These are phyloP conservation scores for Collichthys lucidus DNA, from an alignment of 2,113 vertebrate genomes.

Conservation along the genomic window DNA sequence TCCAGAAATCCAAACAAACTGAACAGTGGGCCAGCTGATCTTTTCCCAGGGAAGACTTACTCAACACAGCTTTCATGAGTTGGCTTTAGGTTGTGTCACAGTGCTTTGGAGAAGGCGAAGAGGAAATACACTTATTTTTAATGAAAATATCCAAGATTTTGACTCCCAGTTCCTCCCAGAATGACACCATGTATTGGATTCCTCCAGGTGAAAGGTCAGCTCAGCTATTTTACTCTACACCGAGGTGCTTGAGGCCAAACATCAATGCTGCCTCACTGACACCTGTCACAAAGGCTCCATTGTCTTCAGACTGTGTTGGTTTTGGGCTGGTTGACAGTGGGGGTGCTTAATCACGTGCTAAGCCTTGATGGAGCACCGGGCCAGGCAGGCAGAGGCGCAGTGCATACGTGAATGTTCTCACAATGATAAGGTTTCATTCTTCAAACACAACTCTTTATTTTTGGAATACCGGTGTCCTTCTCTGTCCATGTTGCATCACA, in stretches of 20 bases:
- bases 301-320: constrained; percentile 27
- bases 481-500: constrained; percentile 38
- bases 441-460: constrained; percentile 18
- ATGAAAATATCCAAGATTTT: not conserved
- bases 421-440: constrained; percentile 45
- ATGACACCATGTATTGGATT: not conserved
- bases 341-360: constrained; percentile 34
- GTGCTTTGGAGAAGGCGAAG: not conserved
- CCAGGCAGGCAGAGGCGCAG: constrained; percentile 11
- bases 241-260: constrained; percentile 21
- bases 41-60: constrained; percentile 20
- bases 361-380: not conserved
- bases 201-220: constrained; percentile 7
- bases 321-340: constrained; percentile 27
- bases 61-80: not conserved
- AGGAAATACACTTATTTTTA: not conserved
- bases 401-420: constrained; percentile 35
- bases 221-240: constrained; percentile 17
- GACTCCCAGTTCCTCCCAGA: not conserved
- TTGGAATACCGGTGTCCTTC: constrained; percentile 18
- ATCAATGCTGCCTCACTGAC: constrained; percentile 25
- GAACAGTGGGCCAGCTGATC: not conserved
- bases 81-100: not conserved
- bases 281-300: constrained; percentile 48
- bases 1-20: constrained; percentile 2